A percentile compares a stretch with the other conserved stretches of the same genome.
These are phyloP conservation scores for Sussaba pulchella DNA, from an alignment of 2,888 invertebrate genomes.

Conservation along the genomic window DNA sequence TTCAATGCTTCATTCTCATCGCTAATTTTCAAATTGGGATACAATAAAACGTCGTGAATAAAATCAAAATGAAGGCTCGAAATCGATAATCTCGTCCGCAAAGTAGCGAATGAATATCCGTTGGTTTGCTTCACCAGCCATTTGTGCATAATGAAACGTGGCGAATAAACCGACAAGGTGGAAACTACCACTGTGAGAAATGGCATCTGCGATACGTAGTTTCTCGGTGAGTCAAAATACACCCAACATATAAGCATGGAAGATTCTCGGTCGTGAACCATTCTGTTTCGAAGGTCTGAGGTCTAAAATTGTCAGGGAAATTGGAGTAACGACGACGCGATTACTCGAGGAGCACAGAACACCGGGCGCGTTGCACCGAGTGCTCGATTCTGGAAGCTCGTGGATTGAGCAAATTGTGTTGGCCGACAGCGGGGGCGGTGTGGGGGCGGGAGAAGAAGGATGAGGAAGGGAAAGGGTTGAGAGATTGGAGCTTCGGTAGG, in stretches of 20 bases:
- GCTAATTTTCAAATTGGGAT: not conserved
- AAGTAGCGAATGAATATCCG: too few species aligned
- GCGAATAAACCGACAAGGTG: not conserved
- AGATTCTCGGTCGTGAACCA: not conserved
- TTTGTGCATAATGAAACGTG: not conserved
- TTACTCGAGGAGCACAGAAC: constrained; percentile 34
- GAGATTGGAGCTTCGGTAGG: constrained; percentile 34
- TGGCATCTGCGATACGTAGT: not conserved
- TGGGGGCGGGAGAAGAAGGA: constrained; percentile 2
- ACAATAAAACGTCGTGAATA: not conserved
- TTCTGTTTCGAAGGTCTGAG: not conserved
- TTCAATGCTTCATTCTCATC: too few species aligned
- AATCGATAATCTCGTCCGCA: not conserved
- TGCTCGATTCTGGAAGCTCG: constrained; percentile 34
- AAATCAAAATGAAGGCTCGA: not conserved
- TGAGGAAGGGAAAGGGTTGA: constrained; percentile 1
- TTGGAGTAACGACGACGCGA: constrained; percentile 42
- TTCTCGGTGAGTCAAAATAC: not conserved
- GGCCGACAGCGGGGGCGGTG: too few species aligned
- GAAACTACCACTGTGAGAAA: not conserved
- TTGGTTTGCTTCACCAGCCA: not conserved
- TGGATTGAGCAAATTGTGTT: constrained; percentile 52
- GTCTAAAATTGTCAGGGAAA: constrained; percentile 42
- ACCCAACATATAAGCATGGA: not conserved
- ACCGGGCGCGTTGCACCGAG: not conserved